Conservation (phyloP, 2,113 vertebrate genomes). For the Chaetodon auriga region DNA sequence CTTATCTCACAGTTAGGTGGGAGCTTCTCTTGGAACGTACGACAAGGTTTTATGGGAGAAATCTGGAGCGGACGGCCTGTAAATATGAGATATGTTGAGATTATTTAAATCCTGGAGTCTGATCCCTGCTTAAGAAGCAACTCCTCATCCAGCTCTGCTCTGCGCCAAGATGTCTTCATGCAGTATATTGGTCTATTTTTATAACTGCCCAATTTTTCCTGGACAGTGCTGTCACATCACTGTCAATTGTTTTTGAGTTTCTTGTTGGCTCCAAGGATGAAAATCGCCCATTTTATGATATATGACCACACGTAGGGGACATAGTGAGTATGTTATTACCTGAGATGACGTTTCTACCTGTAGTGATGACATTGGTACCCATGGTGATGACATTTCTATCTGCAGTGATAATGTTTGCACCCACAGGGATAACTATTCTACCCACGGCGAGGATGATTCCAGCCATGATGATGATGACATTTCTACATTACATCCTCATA, state of each 20-base stretch:
- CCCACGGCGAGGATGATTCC: constrained; percentile 19
- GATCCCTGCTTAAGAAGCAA: constrained; percentile 70
- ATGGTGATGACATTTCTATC: constrained; percentile 61
- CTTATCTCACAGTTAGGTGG: constrained; percentile 65
- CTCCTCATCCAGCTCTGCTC: constrained; percentile 53
- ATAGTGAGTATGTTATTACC: constrained; percentile 23
- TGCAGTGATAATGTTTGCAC: constrained; percentile 33
- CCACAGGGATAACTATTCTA: constrained; percentile 28
- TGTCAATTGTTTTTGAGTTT: constrained; percentile 6
- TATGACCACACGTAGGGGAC: constrained; percentile 18
- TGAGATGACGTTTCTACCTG: constrained; percentile 36
- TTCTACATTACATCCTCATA: neutral
- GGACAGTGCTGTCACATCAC: constrained; percentile 27
- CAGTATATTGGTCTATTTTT: constrained; percentile 38
- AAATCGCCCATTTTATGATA: constrained; percentile 45
- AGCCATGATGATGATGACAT: constrained; percentile 1
- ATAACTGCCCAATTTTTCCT: constrained; percentile 35
- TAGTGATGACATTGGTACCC: constrained; percentile 60
- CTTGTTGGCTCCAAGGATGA: constrained; percentile 26
- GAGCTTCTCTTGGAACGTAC: constrained; percentile 50
- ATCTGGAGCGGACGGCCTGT: constrained; percentile 64
- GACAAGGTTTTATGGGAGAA: constrained; percentile 60
- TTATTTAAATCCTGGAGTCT: constrained; percentile 66
- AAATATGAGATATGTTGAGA: constrained; percentile 71
- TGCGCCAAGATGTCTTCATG: constrained; percentile 58